phyloP scores from a whole-genome alignment of 2,888 invertebrate genomes.

The Julus scanicus region DNA sequence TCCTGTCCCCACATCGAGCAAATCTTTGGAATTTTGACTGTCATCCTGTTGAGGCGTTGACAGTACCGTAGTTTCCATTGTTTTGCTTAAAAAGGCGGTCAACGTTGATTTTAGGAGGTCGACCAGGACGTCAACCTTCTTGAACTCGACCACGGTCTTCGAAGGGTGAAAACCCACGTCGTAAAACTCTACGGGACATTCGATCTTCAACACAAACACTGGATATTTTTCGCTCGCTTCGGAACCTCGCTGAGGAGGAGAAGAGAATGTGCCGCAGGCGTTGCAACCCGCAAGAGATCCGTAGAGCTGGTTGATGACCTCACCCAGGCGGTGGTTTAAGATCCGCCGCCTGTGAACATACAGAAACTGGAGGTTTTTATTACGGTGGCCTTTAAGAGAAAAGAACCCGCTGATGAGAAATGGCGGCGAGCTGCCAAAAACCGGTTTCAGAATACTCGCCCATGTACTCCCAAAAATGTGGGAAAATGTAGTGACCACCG shows the following conservation, averaged over 20 bases:
- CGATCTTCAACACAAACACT: conserved; percentile 71
- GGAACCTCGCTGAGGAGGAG: not conserved
- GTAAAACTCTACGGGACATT: conserved; percentile 69
- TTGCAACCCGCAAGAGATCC: conserved; percentile 60
- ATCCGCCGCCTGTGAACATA: conserved; percentile 75
- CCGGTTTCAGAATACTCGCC: conserved; percentile 65
- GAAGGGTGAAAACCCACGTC: conserved; percentile 69
- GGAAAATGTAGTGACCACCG: conserved; percentile 68
- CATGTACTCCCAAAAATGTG: conserved; percentile 68
- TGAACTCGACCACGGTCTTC: conserved; percentile 71
- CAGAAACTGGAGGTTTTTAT: conserved; percentile 72
- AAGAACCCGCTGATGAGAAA: conserved; percentile 73
- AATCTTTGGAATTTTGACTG: not conserved
- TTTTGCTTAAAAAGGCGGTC: not conserved
- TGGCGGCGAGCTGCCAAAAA: conserved; percentile 66
- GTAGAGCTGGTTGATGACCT: conserved; percentile 66
- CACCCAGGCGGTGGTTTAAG: conserved; percentile 69
- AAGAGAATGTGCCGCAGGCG: not conserved
- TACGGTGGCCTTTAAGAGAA: conserved; percentile 68
- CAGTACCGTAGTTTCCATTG: not conserved
- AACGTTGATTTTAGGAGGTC: conserved; percentile 61
- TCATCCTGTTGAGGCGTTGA: not conserved
- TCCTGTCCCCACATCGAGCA: not conserved
- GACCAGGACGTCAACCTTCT: conserved; percentile 69
- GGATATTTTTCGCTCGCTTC: conserved; percentile 61